Evolutionary conservation across 2,888 invertebrate species (phyloP), one percentile per base, ranked within the genome.

Genomic region (Peribatodes rhomboidaria): DNA sequence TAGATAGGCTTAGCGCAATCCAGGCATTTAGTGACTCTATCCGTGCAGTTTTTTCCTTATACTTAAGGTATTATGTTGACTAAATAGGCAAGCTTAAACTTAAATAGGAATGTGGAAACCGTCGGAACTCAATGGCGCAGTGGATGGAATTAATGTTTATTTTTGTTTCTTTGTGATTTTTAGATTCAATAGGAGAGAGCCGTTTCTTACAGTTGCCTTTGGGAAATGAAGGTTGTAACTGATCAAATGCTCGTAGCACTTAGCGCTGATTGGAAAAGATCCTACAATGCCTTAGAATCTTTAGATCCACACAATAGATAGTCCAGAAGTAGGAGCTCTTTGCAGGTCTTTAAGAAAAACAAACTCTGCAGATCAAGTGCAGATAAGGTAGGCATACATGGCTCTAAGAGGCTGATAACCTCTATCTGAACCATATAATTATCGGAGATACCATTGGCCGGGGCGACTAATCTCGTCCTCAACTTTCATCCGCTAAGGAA

Each of bases 331-430:
- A 46, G 9, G n/a, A 39, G 20, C 2, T 41, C n/a, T 33, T 60
- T 61, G 31, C 63, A 65, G 65, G 64, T 59, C 70, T 70, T 65
- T 66, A 61, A 59, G 72, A 69, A 68, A 71, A 72, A 79, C 75
- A 78, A 79, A 82, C 81, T 81, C 80, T 79, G 80, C 83, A 85
- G 85, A 86, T 86, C 72, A 73, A 67, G 65, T 71, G 65, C 73
- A 84, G 85, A 89, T 88, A 87, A 86, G 82, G 79, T 80, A 81
- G 78, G 77, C 85, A 83, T 84, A 86, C 85, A 85, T 82, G 82
- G 82, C 80, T 89, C 88, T 87, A 85, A 87, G 81, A 87, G 90
- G 89, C 88, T 90, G 89, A 91, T 92, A 90, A 91, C 90, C 91
- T 89, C 87, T 83, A 82, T 85, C 85, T 86, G 84, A 85, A 88